Evolutionary conservation across 2,113 vertebrate species (phyloP).

Genomic region (Cryptotis parvus): DNA sequence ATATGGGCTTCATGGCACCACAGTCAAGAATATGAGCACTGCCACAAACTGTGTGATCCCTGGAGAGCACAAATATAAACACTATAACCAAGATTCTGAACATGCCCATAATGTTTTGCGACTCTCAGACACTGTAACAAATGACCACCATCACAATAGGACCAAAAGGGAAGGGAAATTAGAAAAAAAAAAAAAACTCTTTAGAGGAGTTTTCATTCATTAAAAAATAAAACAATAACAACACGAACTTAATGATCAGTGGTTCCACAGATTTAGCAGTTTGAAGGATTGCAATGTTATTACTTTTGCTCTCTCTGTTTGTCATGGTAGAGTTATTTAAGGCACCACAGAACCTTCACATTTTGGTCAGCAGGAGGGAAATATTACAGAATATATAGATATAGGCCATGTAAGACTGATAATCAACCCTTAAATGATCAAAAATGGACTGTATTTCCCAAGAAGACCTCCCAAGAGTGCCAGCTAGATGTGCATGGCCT

Average conservation of each 20-base stretch:
- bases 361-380: conserved; percentile 55
- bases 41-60: too few species aligned
- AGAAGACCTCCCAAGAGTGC: conserved; percentile 7
- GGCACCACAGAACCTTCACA: conserved; percentile 42
- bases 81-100: too few species aligned
- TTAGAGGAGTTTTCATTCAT: neutral
- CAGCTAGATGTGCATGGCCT: neutral
- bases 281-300: conserved; percentile 53
- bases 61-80: too few species aligned
- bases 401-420: conserved; percentile 58
- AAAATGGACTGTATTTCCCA: conserved; percentile 47
- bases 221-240: too few species aligned
- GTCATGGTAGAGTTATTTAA: conserved; percentile 44
- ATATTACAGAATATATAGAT: conserved; percentile 43
- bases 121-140: too few species aligned
- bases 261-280: conserved; percentile 23
- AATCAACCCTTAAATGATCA: conserved; percentile 47
- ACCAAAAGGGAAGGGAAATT: too few species aligned
- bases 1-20: too few species aligned
- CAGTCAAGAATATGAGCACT: too few species aligned
- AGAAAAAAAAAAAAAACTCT: neutral
- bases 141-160: too few species aligned
- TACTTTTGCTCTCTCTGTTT: conserved; percentile 46
- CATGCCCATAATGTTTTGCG: too few species aligned
- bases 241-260: conserved; percentile 6